Evolutionary conservation across 2,888 invertebrate genomes (phyloP), one percentile per base, ranked within the genome.

Genomic region (Parochlus steinenii): DNA sequence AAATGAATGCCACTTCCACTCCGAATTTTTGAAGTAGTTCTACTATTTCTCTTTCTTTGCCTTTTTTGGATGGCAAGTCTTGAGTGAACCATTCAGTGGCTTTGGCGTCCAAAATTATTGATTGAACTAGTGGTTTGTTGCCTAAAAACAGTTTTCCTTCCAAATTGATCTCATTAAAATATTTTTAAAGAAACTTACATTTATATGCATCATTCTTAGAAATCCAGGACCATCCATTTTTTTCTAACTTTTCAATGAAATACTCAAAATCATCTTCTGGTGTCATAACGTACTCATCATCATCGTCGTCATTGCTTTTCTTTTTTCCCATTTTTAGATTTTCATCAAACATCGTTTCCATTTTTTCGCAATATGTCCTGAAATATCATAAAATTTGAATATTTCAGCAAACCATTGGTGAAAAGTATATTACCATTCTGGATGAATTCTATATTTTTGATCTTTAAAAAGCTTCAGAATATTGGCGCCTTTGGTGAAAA

Each of bases 91-190:
- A 67, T 41, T 65, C 59, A 18, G 75, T 75, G 39, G 67, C 66
- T 52, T 69, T 69, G 16, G 74, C 75, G 48, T 76, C 76, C 44
- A 67, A 72, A 5, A 75, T 66, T 28, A 75, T 54, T 45, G 69
- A 66, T 43, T 65, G 62, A 19, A 75, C 61, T 14, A 76, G 58
- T 44, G 69, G 67, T 41, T 71, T 58, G 44, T 76, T 74, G 51
- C 71, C 70, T 69, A 47, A 28, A 53, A 50, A 20, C 5, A 22
- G 23, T 14, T 17, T 26, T 17, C 22, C 17, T 7, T 36, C 36
- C 5, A 16, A 24, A n/a, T 23, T 33, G 17, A 14, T 26, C 8
- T 19, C 11, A n/a, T n/a, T n/a, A n/a, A n/a, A n/a, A n/a, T n/a
- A n/a, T n/a, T 11, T 10, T 23, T 18, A 10, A 6, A 6, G n/a